These are phyloP conservation scores for Triplophysa tibetana DNA, from an alignment of 2,113 vertebrate species.

Conservation along the genomic window DNA sequence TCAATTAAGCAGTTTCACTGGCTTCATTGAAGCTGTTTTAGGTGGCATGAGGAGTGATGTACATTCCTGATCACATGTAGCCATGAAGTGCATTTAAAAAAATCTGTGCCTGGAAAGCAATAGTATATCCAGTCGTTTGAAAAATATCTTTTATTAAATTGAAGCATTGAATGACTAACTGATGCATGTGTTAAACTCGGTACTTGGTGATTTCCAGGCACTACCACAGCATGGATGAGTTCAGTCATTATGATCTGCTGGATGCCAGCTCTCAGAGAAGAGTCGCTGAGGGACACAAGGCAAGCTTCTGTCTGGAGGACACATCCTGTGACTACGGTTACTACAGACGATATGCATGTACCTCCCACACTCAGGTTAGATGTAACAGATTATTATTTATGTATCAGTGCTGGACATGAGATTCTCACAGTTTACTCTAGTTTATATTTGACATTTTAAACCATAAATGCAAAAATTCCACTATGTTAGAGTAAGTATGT, in stretches of 20 bases:
- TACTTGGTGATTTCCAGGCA: slow-evolving; percentile 73
- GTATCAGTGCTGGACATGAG: too few relatives aligned
- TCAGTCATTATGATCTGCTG: slow-evolving; percentile 95
- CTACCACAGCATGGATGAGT: slow-evolving; percentile 98
- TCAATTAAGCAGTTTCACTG: neutral
- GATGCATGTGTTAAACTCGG: neutral
- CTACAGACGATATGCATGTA: slow-evolving; percentile 90
- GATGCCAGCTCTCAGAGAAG: slow-evolving; percentile 83
- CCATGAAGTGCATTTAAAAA: slow-evolving; percentile 4
- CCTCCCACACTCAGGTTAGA: slow-evolving; percentile 89
- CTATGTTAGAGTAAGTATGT: too few relatives aligned
- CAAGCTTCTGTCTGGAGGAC: slow-evolving; percentile 97
- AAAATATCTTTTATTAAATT: neutral
- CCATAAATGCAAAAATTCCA: too few relatives aligned
- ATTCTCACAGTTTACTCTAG: too few relatives aligned
- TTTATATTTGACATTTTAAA: too few relatives aligned
- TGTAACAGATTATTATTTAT: neutral
- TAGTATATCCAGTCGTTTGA: neutral
- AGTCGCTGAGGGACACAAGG: slow-evolving; percentile 97
- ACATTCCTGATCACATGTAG: slow-evolving; percentile 2
- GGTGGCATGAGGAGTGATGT: neutral
- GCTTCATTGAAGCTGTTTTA: neutral
- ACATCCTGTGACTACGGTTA: slow-evolving; percentile 97
- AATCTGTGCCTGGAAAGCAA: neutral
- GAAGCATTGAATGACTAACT: neutral